Evolutionary conservation across 1,140 invertebrate species (phyloP), one percentile per base, ranked within the genome.

Genomic region (Papilio glaucus): DNA sequence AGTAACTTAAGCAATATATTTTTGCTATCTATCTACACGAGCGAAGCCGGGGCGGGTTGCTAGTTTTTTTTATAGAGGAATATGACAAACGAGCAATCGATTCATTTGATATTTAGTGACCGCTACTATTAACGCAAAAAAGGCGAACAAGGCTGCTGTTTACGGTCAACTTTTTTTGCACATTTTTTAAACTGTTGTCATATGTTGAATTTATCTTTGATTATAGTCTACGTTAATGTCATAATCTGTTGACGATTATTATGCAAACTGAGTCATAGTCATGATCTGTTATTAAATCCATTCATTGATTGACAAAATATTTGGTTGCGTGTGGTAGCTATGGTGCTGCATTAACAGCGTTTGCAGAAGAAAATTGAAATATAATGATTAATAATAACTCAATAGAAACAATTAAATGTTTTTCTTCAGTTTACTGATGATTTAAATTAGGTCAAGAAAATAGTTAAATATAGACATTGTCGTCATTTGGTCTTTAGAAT

Each of bases 211-310:
- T 53, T 24, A 53, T 15, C 13, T 33, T 33, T 15, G 26, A 29
- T 26, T 15, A 24, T 61, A 63, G 26, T 37, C n/a, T 62, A 26
- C 15, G 21, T 7, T 24, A 29, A 62, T 33, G 29, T 62, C 9
- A 26, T 62, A 62, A 74, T 72, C 49, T 65, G 67, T 74, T 72
- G 13, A 49, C 78, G 69, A 72, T 63, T 53, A 72, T 83, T 83
- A 83, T 75, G 75, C 77, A 83, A 83, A 69, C n/a, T 73, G 74
- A 79, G 75, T 81, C 79, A 83, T 37, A 74, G 77, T 75, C 79
- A 77, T 72, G 53, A 69, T 72, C 60, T 72, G 38, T 77, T 71
- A 70, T 76, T 74, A 65, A 72, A 72, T 74, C 49, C 42, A 76
- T 73, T 76, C 70, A 63, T 73, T 71, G 42, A 73, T 42, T 67